These are phyloP conservation scores for Listronotus bonariensis DNA, from an alignment of 1,140 invertebrate species.

Conservation along the genomic window DNA sequence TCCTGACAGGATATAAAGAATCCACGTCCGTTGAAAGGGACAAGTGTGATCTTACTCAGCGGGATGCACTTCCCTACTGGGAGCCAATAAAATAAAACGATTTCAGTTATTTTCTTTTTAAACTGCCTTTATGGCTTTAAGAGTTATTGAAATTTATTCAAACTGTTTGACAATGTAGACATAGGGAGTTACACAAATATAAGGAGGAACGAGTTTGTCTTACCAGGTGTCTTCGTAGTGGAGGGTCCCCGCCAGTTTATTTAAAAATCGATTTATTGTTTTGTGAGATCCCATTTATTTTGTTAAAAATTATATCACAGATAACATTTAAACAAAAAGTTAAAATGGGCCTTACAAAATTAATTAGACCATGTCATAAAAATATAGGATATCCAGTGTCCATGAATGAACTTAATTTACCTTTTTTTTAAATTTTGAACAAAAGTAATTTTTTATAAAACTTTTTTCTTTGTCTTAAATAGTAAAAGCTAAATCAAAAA, in stretches of 20 bases:
- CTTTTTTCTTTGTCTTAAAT: no score
- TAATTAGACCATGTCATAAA: no score
- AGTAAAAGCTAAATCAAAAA: no score
- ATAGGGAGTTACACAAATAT: slow-evolving; percentile 28
- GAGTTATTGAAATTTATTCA: slow-evolving; percentile 45
- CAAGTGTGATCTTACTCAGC: slow-evolving; percentile 42
- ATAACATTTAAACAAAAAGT: no score
- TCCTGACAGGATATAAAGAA: slow-evolving; percentile 39
- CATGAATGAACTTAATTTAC: no score
- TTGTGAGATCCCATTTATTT: no score
- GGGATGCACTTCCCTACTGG: slow-evolving; percentile 34
- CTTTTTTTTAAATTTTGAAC: no score
- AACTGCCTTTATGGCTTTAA: slow-evolving; percentile 32
- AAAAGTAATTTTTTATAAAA: no score
- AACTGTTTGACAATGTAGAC: slow-evolving; percentile 38
- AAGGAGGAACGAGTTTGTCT: slow-evolving; percentile 31
- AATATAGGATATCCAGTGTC: no score
- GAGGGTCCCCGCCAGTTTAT: slow-evolving; percentile 14
- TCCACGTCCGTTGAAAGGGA: slow-evolving; percentile 44
- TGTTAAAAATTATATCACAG: no score
- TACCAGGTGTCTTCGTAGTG: slow-evolving; percentile 21
- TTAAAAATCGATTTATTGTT: slow-evolving; percentile 16
- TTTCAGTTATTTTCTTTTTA: slow-evolving; percentile 33
- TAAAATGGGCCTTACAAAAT: no score
- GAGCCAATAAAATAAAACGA: slow-evolving; percentile 44